Base-by-base conservation (phyloP, 2,888 invertebrate genomes). In the Cheilosia vulpina region DNA sequence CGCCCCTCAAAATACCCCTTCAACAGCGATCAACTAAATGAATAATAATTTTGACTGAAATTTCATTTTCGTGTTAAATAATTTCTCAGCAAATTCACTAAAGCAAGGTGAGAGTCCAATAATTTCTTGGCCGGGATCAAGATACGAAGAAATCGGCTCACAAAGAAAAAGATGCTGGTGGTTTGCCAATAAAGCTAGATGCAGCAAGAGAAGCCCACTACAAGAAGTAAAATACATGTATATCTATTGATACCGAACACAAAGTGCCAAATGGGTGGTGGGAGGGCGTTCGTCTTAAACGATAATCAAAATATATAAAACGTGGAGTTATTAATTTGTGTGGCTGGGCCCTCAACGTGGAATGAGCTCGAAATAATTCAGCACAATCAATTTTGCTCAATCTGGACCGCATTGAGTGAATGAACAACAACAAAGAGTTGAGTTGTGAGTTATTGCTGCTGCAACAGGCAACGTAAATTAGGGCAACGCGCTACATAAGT, bases 311-410 rank as follows among this genome's bases (percentile, higher is more conserved):
- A 84, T 79, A 68, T 73, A 58, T 79, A 75, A 84, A 84, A 84
- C 83, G 79, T 84, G 83, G 57, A 69, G 83, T 84, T 84, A 84
- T 79, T 83, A 83, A 83, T 83, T 78, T 79, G 62, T 73, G 73
- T 73, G 78, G 83, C 73, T 68, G 63, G 62, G 66, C 55, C 62
- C 62, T 17, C 69, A 73, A 63, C 63, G 45, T 43, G 45, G 55
- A 78, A 55, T 60, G 27, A 83, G 72, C 55, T 63, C 73, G 45
- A 75, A 79, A 73, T 69, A 84, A 68, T 84, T 69, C 63, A 84
- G 3, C 73, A 53, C 53, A 69, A 84, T 84, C 83, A 79, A 73
- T 63, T 19, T 79, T 73, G 13, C n/a, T 24, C 45, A 63, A 84
- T 84, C 83, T 69, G 34, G 47, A 50, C 41, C 34, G 68, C 27